Conservation (phyloP, 2,797 vertebrate species). For the Enoplosus armatus region DNA sequence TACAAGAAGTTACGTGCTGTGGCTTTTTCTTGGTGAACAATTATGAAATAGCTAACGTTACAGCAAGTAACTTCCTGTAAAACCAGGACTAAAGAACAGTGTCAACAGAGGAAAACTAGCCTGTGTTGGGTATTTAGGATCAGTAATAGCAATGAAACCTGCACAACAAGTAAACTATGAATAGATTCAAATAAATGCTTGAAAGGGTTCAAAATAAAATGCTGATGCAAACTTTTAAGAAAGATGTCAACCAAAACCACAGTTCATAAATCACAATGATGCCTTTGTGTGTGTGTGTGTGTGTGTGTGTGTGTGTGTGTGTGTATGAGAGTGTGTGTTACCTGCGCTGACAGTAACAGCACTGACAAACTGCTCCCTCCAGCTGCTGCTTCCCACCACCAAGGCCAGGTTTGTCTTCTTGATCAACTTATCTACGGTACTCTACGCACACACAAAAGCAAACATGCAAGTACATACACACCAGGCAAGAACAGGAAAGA, state of each 20-base stretch:
- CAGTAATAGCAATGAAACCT: neutral
- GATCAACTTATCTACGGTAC: slow-evolving; percentile 90
- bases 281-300: neutral
- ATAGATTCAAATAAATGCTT: no score
- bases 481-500: slow-evolving; percentile 54
- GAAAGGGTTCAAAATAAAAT: no score
- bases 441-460: slow-evolving; percentile 70
- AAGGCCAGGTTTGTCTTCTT: slow-evolving; percentile 91
- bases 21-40: neutral
- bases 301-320: neutral
- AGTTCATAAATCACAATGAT: slow-evolving; percentile 37
- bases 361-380: slow-evolving; percentile 91
- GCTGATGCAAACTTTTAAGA: no score
- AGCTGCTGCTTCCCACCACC: slow-evolving; percentile 92
- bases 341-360: slow-evolving; percentile 91
- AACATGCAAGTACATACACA: slow-evolving; percentile 48
- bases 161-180: neutral
- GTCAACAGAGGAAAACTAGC: neutral
- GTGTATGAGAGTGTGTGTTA: slow-evolving; percentile 56
- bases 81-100: neutral
- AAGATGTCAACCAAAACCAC: neutral
- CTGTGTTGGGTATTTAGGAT: neutral
- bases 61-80: no score
- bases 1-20: neutral
- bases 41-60: no score